Evolutionary conservation across 2,113 vertebrate species (phyloP).

Genomic region (Pandion haliaetus): DNA sequence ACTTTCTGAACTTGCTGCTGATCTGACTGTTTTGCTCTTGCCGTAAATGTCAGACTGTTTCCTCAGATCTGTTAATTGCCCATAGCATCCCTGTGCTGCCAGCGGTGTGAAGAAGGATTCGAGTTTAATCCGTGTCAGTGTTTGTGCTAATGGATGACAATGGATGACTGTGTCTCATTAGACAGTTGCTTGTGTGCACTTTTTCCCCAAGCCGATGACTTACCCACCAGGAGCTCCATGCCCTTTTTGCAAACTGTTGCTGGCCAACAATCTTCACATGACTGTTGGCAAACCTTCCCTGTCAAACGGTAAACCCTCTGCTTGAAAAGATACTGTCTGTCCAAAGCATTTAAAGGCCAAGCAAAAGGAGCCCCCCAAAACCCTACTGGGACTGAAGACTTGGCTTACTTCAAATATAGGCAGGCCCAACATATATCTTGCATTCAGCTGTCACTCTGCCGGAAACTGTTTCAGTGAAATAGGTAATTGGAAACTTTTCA

Average conservation of each 20-base stretch:
- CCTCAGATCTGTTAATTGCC: background rate
- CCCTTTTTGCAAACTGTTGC: background rate
- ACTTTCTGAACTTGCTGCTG: background rate
- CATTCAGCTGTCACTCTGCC: conserved; percentile 13
- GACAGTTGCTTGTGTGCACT: background rate
- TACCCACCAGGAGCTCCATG: background rate
- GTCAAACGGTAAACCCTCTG: background rate
- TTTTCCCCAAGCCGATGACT: background rate
- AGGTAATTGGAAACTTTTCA: conserved; percentile 58
- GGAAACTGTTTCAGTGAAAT: conserved; percentile 14
- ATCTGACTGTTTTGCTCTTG: background rate
- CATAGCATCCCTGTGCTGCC: background rate
- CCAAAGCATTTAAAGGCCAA: background rate
- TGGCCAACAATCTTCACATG: background rate
- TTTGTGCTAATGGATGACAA: background rate
- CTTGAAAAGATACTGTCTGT: background rate
- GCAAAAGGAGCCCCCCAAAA: background rate
- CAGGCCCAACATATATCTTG: background rate
- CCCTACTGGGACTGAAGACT: background rate
- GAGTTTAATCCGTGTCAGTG: background rate
- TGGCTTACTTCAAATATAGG: background rate
- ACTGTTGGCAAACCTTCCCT: background rate
- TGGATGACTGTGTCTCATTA: background rate
- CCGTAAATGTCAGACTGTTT: background rate
- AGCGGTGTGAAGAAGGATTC: background rate